Evolutionary conservation across 1,140 invertebrate genomes (phyloP).

Genomic region (Drosophila bocqueti): DNA sequence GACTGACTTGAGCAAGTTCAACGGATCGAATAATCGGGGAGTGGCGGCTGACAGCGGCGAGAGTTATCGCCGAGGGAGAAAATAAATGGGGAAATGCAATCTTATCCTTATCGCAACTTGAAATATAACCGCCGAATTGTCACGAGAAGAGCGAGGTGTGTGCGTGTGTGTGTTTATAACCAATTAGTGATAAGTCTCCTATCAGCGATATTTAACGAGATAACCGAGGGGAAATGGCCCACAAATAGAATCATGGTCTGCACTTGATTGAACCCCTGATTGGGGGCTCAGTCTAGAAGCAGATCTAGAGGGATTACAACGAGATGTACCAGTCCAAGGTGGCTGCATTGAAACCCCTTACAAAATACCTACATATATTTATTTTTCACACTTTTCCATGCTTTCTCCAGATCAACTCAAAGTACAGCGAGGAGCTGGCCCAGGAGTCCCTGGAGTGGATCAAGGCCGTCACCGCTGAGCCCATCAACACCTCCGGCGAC

Average conservation of each 20-base stretch:
- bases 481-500: constrained; percentile 92
- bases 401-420: constrained; percentile 93
- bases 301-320: constrained; percentile 12
- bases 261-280: constrained; percentile 45
- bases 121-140: constrained; percentile 56
- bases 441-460: constrained; percentile 97
- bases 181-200: constrained; percentile 69
- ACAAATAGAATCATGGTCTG: constrained; percentile 23
- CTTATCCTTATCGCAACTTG: constrained; percentile 64
- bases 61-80: constrained; percentile 11
- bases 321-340: constrained; percentile 72
- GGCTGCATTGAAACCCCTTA: background rate
- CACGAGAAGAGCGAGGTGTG: constrained; percentile 17
- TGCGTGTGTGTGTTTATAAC: constrained; percentile 47
- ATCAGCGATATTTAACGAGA: constrained; percentile 60
- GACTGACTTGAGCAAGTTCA: constrained; percentile 44
- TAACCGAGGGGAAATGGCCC: constrained; percentile 47
- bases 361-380: background rate
- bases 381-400: background rate
- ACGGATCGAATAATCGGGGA: constrained; percentile 24
- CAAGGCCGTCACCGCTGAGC: constrained; percentile 91
- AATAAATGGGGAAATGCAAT: constrained; percentile 47
- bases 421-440: constrained; percentile 97
- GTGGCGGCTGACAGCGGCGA: constrained; percentile 16
- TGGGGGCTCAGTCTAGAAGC: constrained; percentile 39